These are phyloP conservation scores for Xanthia icteritia DNA, from an alignment of 2,888 invertebrate species.

Conservation along the genomic window DNA sequence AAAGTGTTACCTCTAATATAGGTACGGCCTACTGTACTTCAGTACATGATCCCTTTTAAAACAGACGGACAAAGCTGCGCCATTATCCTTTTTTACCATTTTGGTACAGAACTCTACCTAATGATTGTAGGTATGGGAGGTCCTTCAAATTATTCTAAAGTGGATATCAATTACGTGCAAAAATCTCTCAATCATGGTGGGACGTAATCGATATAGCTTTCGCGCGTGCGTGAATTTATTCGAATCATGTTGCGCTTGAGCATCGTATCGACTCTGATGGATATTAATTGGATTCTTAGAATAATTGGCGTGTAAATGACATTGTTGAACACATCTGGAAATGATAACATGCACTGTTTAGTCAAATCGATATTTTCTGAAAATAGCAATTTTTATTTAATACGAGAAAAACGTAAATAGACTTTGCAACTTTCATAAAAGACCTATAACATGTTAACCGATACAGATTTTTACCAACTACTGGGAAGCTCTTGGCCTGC, in stretches of 20 bases:
- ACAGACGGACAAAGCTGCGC: fast-evolving
- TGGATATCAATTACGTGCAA: conserved; percentile 42
- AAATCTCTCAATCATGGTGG: conserved; percentile 36
- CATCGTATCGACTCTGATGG: conserved; percentile 10
- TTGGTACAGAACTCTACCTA: neutral
- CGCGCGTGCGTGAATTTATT: conserved; percentile 42
- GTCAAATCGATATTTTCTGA: too few species aligned
- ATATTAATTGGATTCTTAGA: conserved; percentile 26
- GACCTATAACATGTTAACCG: too few species aligned
- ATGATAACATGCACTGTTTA: neutral
- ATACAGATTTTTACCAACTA: too few species aligned
- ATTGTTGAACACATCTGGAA: neutral
- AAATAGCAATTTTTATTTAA: too few species aligned
- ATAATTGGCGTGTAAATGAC: conserved; percentile 19
- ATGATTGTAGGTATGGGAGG: neutral
- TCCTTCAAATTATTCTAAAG: conserved; percentile 21
- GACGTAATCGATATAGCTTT: conserved; percentile 33
- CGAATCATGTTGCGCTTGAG: conserved; percentile 33
- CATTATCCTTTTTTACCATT: too few species aligned
- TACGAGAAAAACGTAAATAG: too few species aligned
- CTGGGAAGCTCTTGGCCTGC: too few species aligned
- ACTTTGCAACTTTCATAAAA: too few species aligned
- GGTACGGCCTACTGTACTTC: neutral
- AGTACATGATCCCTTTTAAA: neutral
- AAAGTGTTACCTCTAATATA: too few species aligned